Base-by-base conservation (phyloP, 2,888 invertebrate genomes). In the Bugulina stolonifera region DNA sequence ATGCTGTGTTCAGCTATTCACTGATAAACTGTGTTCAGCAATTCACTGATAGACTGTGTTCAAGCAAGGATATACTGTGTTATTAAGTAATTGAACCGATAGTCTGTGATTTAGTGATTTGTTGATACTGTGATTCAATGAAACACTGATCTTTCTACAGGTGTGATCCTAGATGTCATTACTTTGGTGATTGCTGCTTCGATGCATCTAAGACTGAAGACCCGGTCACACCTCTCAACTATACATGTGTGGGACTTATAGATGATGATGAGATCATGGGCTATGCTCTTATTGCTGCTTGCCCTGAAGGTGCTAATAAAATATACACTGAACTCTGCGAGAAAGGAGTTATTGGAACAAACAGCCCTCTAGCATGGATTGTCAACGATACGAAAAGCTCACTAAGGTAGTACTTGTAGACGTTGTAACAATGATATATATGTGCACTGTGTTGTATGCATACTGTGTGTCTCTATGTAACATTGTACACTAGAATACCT, bases 91-190 rank as follows among this genome's bases (percentile, higher is more conserved):
- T n/a, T n/a, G n/a, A n/a, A n/a, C n/a, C n/a, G n/a, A n/a, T n/a
- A n/a, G n/a, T n/a, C n/a, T n/a, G n/a, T n/a, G n/a, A n/a, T n/a
- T n/a, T n/a, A n/a, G n/a, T n/a, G n/a, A n/a, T n/a, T n/a, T n/a
- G n/a, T n/a, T n/a, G n/a, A n/a, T n/a, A n/a, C n/a, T n/a, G n/a
- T n/a, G n/a, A n/a, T n/a, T n/a, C n/a, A n/a, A n/a, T n/a, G n/a
- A n/a, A n/a, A n/a, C n/a, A n/a, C n/a, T n/a, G n/a, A n/a, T n/a
- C n/a, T n/a, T 43, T 18, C n/a, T 57, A 27, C 57, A 57, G 57
- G 23, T 57, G 57, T 57, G 57, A 57, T 57, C 5, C 10, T 5
- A 57, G 57, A 57, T 57, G 57, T n/a, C 57, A 57, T n/a, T 57
- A 14, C 57, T 57, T 57, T 57, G 57, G 23, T 5, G 57, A 57